phyloP scores from a whole-genome alignment of 2,797 vertebrate genomes.

The Hozukius guyotensis region DNA sequence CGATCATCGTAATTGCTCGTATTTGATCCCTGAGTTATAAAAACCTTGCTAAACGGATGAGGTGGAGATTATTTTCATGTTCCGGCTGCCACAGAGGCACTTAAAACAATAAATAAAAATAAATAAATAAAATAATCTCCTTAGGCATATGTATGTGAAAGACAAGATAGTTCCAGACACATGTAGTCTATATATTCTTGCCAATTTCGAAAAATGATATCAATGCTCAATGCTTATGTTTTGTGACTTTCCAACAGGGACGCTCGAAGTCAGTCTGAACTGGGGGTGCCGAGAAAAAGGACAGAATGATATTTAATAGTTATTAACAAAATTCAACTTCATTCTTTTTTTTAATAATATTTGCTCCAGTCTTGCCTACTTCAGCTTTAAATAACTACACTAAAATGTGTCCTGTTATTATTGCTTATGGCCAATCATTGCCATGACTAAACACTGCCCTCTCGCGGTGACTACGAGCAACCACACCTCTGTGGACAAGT shows the following conservation, averaged over 20 bases:
- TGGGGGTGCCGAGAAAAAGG: too few species aligned
- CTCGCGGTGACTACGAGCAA: rapidly evolving
- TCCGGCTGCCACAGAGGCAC: background rate
- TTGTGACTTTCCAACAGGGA: too few species aligned
- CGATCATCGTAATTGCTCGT: too few species aligned
- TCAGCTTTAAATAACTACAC: too few species aligned
- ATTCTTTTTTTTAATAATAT: too few species aligned
- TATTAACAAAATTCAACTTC: too few species aligned
- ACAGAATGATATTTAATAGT: too few species aligned
- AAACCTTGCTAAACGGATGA: background rate
- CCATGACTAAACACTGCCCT: too few species aligned
- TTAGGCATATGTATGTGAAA: background rate
- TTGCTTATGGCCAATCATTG: constrained; percentile 45
- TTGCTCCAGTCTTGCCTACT: too few species aligned
- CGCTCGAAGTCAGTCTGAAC: too few species aligned
- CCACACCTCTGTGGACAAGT: too few species aligned
- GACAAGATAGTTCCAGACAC: background rate
- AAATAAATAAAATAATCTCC: constrained; percentile 47
- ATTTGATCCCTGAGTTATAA: background rate
- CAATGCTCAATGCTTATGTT: background rate
- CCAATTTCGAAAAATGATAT: background rate
- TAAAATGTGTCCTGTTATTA: too few species aligned
- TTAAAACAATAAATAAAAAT: background rate
- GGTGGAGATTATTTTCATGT: background rate
- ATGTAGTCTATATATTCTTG: background rate